Conservation (phyloP, 2,113 vertebrate genomes). For the Peromyscus polionotus region DNA sequence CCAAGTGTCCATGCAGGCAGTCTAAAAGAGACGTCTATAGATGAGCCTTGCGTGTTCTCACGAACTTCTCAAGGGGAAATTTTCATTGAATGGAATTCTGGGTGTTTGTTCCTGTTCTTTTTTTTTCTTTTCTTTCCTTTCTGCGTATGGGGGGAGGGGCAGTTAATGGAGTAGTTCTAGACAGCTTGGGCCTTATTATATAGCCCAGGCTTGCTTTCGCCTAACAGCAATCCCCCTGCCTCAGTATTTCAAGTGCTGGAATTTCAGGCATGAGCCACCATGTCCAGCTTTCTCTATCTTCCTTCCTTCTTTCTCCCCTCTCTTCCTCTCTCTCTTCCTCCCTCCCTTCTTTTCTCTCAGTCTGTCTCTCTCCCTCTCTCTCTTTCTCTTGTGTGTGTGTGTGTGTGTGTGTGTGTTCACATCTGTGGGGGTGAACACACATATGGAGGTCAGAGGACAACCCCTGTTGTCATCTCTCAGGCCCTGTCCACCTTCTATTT, state of each 20-base stretch:
- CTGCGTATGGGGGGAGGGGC: no score
- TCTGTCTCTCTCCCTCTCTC: background rate
- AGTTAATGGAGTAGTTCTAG: background rate
- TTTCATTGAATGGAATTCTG: conserved; percentile 35
- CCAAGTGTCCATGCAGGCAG: background rate
- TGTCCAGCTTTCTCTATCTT: background rate
- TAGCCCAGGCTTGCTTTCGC: background rate
- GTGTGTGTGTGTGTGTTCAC: background rate
- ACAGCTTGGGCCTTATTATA: background rate
- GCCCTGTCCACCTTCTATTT: background rate
- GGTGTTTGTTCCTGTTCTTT: background rate
- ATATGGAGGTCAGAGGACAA: background rate
- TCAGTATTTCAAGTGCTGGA: background rate
- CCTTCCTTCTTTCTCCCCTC: rapidly evolving
- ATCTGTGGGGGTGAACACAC: no score
- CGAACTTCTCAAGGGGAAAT: background rate
- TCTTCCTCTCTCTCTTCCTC: rapidly evolving
- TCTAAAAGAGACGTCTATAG: background rate
- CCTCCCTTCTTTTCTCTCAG: background rate
- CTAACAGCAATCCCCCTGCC: background rate
- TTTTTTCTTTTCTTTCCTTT: background rate
- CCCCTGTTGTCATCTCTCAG: background rate
- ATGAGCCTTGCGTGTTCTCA: background rate
- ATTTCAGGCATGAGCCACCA: background rate
- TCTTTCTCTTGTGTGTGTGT: no score